Conservation (phyloP, 2,888 invertebrate genomes). For the Camponotus fellah region DNA sequence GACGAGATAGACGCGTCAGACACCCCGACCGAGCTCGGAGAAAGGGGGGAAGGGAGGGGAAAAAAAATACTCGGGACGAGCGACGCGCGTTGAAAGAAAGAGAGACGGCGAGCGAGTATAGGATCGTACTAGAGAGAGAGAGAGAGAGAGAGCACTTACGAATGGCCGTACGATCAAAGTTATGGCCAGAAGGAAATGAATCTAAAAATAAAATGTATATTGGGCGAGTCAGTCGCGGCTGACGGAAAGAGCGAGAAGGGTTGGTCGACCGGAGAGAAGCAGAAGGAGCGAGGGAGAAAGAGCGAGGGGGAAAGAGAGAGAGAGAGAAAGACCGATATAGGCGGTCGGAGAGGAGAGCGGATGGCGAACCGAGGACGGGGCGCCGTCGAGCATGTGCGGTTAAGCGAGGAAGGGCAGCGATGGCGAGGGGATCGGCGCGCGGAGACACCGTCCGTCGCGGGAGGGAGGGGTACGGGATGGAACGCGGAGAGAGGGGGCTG, state of each 20-base stretch:
- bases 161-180: slow-evolving; percentile 76
- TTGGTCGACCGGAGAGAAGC: slow-evolving; percentile 33
- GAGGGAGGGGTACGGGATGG: slow-evolving; percentile 31
- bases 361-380: slow-evolving; percentile 60
- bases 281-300: slow-evolving; percentile 43
- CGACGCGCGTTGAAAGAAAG: neutral
- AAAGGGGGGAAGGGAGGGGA: neutral
- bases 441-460: slow-evolving; percentile 30
- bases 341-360: slow-evolving; percentile 12
- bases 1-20: slow-evolving; percentile 61
- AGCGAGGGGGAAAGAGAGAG: slow-evolving; percentile 22
- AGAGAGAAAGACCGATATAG: too few relatives aligned
- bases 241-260: slow-evolving; percentile 45
- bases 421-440: slow-evolving; percentile 56
- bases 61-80: neutral
- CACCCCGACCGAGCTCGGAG: neutral
- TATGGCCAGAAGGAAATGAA: slow-evolving; percentile 80
- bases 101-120: neutral
- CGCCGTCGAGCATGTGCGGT: slow-evolving; percentile 71
- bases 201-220: slow-evolving; percentile 82
- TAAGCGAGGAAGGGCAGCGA: slow-evolving; percentile 40
- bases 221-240: slow-evolving; percentile 78
- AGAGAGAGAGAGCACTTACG: slow-evolving; percentile 63
- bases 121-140: slow-evolving; percentile 19
- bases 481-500: slow-evolving; percentile 49